Conservation (phyloP, 1,140 invertebrate species). For the Triops cancriformis region DNA sequence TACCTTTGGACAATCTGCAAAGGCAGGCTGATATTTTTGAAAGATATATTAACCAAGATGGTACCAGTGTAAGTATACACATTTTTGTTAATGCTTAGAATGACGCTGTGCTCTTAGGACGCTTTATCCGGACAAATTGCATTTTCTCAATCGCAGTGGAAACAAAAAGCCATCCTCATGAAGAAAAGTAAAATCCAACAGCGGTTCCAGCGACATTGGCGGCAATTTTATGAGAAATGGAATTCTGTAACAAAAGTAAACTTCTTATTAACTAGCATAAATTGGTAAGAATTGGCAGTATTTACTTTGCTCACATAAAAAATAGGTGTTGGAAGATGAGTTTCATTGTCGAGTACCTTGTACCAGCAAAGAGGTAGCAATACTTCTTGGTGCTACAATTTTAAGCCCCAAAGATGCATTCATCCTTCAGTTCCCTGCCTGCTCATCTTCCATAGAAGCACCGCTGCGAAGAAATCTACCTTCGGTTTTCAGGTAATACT, state of each 20-base stretch:
- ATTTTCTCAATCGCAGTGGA: not conserved
- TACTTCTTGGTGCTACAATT: slow-evolving; percentile 24
- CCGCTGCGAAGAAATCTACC: not conserved
- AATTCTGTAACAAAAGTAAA: not conserved
- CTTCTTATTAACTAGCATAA: no score
- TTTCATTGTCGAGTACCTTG: not conserved
- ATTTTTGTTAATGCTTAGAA: not conserved
- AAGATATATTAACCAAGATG: not conserved
- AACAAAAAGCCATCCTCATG: not conserved
- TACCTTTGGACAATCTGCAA: not conserved
- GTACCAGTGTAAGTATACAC: not conserved
- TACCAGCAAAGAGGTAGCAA: slow-evolving; percentile 6
- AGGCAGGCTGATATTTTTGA: not conserved
- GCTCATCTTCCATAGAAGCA: not conserved
- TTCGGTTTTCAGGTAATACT: slow-evolving; percentile 21
- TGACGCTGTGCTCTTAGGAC: not conserved
- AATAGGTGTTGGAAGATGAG: not conserved
- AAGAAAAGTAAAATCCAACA: slow-evolving; percentile 17
- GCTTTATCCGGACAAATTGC: not conserved
- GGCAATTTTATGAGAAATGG: not conserved
- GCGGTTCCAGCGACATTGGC: not conserved
- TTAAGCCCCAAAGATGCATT: slow-evolving; percentile 20
- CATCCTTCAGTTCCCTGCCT: slow-evolving; percentile 19
- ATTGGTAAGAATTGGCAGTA: not conserved
- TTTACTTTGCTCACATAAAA: not conserved